Conservation (phyloP, 2,888 invertebrate genomes). For the Eupithecia subfuscata region DNA sequence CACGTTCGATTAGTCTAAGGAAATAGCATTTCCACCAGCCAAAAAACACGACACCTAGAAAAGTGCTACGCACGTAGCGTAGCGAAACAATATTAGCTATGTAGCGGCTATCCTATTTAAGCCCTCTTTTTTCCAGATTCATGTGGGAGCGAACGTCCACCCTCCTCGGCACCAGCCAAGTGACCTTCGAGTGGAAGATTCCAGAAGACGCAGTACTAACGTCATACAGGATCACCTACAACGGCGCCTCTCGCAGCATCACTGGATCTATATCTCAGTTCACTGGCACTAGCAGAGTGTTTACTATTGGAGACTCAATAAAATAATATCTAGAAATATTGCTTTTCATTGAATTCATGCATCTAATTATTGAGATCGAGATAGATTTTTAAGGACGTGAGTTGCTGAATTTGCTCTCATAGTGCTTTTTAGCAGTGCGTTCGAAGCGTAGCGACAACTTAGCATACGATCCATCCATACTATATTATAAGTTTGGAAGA, state of each 20-base stretch:
- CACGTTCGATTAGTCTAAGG: too few species aligned
- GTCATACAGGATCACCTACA: conserved; percentile 91
- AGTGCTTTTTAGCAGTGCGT: not conserved
- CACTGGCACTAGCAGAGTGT: conserved; percentile 83
- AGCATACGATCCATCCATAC: not conserved
- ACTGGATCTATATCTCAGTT: conserved; percentile 86
- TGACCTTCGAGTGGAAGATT: conserved; percentile 91
- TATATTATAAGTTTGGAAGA: too few species aligned
- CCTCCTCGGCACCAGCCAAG: conserved; percentile 89
- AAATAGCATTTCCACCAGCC: too few species aligned
- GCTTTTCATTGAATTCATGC: not conserved
- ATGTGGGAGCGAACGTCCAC: conserved; percentile 89
- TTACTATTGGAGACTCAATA: conserved; percentile 56
- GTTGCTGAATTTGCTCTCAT: not conserved
- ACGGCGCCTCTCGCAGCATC: conserved; percentile 88
- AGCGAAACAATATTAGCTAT: too few species aligned
- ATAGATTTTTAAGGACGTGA: not conserved
- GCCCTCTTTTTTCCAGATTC: conserved; percentile 84
- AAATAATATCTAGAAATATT: not conserved
- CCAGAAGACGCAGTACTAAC: conserved; percentile 86
- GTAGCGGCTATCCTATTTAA: too few species aligned
- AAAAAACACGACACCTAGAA: too few species aligned
- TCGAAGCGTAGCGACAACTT: not conserved
- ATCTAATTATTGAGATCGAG: not conserved
- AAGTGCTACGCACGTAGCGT: too few species aligned